Base-by-base conservation (phyloP, 64 coral and sea anemone genomes). In the Acropora yongei region DNA sequence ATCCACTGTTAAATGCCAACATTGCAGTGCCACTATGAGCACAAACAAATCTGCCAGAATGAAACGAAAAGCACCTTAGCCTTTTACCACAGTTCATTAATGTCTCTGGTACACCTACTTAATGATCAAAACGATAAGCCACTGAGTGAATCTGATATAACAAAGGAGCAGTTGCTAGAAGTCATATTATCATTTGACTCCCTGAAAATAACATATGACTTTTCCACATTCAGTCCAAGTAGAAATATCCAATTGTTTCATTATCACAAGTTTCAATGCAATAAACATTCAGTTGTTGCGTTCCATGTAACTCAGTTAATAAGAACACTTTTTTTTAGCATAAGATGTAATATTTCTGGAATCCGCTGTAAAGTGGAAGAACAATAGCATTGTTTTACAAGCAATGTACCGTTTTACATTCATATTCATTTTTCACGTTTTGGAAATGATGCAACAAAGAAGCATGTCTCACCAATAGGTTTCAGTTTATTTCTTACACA, bases 101-200 rank as follows among this genome's bases (percentile, higher is more conserved):
- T 53, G 50, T 53, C 50, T 53, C 50, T 53, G 50, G 50, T 8
- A 53, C 50, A 53, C 50, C 50, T 53, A 53, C 8, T 53, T 53
- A 53, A 53, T 53, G 50, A 53, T 5, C 50, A 53, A 53, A 53
- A 53, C 50, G 8, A 53, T 53, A 30, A 30, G 50, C 8, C 50
- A 53, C 50, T 53, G 50, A 53, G 50, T 53, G 50, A 53, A 53
- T 53, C 50, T 53, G 50, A 53, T 53, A 53, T 53, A 53, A 53
- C 50, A 53, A 8, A 53, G 50, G 8, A 53, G 50, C 50, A 53
- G 50, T 53, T 53, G 50, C 50, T 5, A 75, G 72, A 75, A 18
- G 72, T 75, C 72, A 75, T 75, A 75, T 75, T 75, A 75, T 75
- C 72, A 75, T 75, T 75, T 75, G 18, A 75, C 72, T 20, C 72